Evolutionary conservation across 1,140 invertebrate species (phyloP), one percentile per base, ranked within the genome.

Genomic region (Platorchestia sp.): DNA sequence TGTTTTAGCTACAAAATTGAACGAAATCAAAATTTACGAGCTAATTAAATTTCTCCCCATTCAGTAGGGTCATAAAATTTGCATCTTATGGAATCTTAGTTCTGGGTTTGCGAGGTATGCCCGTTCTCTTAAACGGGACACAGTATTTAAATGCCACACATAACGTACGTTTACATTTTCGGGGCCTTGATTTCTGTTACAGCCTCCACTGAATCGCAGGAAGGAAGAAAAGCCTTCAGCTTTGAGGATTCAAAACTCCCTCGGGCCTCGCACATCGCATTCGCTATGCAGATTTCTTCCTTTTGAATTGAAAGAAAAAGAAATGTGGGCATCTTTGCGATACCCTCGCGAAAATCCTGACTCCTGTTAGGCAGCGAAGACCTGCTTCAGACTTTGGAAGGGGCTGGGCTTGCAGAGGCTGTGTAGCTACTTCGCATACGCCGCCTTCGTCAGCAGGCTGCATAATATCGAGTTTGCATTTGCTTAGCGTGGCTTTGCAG

Each of bases 381-480:
- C 87, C 36, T 41, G 42, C 87, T 41, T 14, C 7, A 14, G 87
- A 44, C 43, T 89, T 89, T 5, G 41, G 87, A 42, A 89, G 41
- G 43, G 41, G 36, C 87, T 41, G 3, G 3, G 87, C 87, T 42
- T 22, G 5, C 87, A 89, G 87, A 27, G 10, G 87, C 87, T 89
- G 41, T 43, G 87, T 89, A 44, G 59, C 59, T 75, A 75, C 19
- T 90, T 7, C 87, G 91, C 91, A 93, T 93, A 45, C 43, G 87
- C 91, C 43, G 87, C 91, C 45, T 47, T 93, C 91, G 91, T 93
- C 91, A 93, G 91, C 43, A 47, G 43, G 6, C 41, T 93, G 91
- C 91, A 93, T 93, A 93, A 93, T 93, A 47, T 93, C 91, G 91
- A 93, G 91, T 93, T 93, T 93, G 91, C 91, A 93, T 93, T 45